These are phyloP conservation scores for Ciona savignyi DNA, from an alignment of 23 tunicate species.

Conservation along the genomic window DNA sequence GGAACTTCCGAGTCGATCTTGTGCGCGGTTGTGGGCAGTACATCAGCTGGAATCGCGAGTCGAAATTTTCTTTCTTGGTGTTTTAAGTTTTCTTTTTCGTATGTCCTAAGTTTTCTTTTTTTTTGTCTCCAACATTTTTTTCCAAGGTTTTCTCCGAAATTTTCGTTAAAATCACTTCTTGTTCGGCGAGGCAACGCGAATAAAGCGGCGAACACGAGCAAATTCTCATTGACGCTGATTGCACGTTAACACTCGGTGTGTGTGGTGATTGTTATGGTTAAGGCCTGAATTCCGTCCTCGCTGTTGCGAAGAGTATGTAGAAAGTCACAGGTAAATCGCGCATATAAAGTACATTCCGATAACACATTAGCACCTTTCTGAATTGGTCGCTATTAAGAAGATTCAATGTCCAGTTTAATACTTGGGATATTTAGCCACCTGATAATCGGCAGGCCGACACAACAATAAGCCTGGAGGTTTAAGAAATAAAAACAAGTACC, in stretches of 20 bases:
- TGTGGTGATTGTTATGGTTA: background rate
- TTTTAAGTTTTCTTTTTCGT: background rate
- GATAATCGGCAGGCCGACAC: too few relatives aligned
- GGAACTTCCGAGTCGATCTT: background rate
- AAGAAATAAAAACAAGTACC: background rate
- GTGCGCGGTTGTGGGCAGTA: background rate
- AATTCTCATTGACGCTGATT: background rate
- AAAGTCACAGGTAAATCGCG: background rate
- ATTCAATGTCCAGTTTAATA: background rate
- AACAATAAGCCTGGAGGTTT: too few relatives aligned
- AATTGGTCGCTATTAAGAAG: background rate
- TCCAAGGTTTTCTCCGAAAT: too few relatives aligned
- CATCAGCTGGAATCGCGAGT: background rate
- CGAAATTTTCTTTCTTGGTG: too few relatives aligned
- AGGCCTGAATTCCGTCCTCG: background rate
- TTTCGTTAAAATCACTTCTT: too few relatives aligned
- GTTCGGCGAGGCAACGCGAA: background rate
- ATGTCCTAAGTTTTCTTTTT: too few relatives aligned
- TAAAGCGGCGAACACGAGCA: background rate
- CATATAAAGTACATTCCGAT: background rate
- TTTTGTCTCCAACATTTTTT: too few relatives aligned
- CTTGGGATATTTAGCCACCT: too few relatives aligned
- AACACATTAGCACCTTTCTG: background rate
- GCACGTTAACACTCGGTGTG: background rate
- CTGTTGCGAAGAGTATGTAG: too few relatives aligned